Evolutionary conservation across 2,888 invertebrate species (phyloP), one percentile per base, ranked within the genome.

Genomic region (Lepidonotus clava): DNA sequence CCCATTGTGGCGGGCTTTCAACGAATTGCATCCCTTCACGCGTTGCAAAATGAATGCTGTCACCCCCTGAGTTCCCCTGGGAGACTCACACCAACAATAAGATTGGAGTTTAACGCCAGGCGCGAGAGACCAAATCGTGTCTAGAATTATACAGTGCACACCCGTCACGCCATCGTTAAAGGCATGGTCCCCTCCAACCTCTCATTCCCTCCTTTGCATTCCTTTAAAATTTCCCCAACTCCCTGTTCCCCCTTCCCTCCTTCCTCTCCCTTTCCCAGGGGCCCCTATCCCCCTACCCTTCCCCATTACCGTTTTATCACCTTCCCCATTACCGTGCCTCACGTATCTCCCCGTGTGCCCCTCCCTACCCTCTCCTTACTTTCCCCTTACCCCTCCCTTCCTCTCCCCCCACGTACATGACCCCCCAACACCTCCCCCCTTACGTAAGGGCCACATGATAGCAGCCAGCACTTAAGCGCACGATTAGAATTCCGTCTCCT

Each of bases 1-100:
- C 61, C n/a, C 61, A 61, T 61, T 61, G 61, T 61, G 28, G 2
- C 24, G 28, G 28, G 61, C 61, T 61, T 61, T 61, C 61, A 61
- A 24, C 28, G 61, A 32, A 61, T 61, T 61, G 61, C 28, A 24
- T 61, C 61, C 61, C 28, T 61, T 11, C 14, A 24, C 28, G 24
- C 24, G 28, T 24, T 11, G 28, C 61, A 11, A 61, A 61, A 61
- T 61, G 61, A 61, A 61, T n/a, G 24, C 61, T 61, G 61, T 61
- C 61, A 61, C 61, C 61, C 61, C 1, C n/a, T 1, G 11, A 1
- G 5, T 61, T 24, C n/a, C 61, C 61, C 4, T 1, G 28, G 28
- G 61, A 28, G 24, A 11, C 2, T n/a, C 61, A 11, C 5, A 2
- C 61, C 28, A 32, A 32, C 61, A 61, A 61, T 61, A 32, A 61